Evolutionary conservation across 2,113 vertebrate genomes (phyloP), one percentile per base, ranked within the genome.

Genomic region (Gadus macrocephalus): DNA sequence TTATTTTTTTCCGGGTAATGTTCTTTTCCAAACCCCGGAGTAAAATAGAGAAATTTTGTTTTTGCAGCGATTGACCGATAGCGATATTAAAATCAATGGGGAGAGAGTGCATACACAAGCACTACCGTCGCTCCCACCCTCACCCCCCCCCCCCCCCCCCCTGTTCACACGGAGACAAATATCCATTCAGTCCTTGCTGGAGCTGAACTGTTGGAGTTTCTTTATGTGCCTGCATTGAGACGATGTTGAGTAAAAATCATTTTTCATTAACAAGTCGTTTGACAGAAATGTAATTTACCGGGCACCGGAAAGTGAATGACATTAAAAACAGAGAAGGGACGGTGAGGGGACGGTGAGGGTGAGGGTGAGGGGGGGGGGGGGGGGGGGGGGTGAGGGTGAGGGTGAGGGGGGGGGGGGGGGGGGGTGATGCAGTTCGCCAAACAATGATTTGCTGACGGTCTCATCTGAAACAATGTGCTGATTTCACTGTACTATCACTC

Each of bases 401-500:
- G 25, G 2, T 2, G 25, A 25, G 2, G 25, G 25, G 2, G 2
- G 25, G 38, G 11, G 38, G 38, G 38, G 1, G 25, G 25, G 25
- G 31, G 31, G 31, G 31, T 4, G 31, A 56, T 59, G 16, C 64
- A 67, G 70, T 76, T 79, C 70, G 74, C 81, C 74, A 14, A 49
- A 9, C 42, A 49, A 49, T 49, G 11, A 78, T 82, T 78, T 87
- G 87, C 86, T 86, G 87, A 90, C 85, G 55, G 73, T 66, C 71
- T 65, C 70, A 77, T 68, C 72, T 38, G 66, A 61, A 60, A 73
- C 82, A 85, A 83, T 85, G 86, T 81, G 86, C 86, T 87, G 85
- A 89, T 85, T 85, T 78, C 74, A 78, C 79, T 77, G 78, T 71
- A 75, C 80, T 15, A 86, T 87, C 85, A 89, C 88, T 87, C 85